Evolutionary conservation across 2,113 vertebrate species (phyloP).

Genomic region (Microcebus tavaratra): DNA sequence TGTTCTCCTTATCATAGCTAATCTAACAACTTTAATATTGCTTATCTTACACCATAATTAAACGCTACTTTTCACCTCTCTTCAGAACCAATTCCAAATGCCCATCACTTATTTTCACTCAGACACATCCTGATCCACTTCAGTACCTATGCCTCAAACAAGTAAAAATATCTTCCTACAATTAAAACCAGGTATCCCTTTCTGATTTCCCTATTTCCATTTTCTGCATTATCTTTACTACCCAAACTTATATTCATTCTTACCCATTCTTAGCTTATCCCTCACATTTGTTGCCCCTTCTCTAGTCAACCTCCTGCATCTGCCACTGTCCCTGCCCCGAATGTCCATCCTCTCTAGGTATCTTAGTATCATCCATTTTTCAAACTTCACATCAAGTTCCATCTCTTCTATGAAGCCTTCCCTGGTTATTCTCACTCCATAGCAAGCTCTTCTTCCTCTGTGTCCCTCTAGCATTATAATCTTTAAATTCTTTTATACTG

Average conservation of each 20-base stretch:
- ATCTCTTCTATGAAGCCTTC: neutral
- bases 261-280: neutral
- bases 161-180: neutral
- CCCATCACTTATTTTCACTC: neutral
- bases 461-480: neutral
- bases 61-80: neutral
- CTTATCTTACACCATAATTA: conserved; percentile 9
- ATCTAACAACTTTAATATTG: conserved; percentile 36
- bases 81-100: conserved; percentile 8
- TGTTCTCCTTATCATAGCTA: neutral
- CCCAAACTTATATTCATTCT: neutral
- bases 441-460: neutral
- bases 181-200: neutral
- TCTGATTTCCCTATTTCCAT: neutral
- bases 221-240: conserved; percentile 13
- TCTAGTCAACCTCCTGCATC: neutral
- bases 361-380: neutral
- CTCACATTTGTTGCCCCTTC: neutral
- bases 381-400: conserved; percentile 37
- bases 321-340: neutral
- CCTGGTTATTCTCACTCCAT: neutral
- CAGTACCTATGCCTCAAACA: conserved; percentile 2
- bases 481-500: conserved; percentile 3
- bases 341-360: neutral
- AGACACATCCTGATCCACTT: neutral